Percentiles rank a stretch among this genome's conserved stretches.
Conservation (phyloP, 2,113 vertebrate genomes). For the Chaetodon auriga region DNA sequence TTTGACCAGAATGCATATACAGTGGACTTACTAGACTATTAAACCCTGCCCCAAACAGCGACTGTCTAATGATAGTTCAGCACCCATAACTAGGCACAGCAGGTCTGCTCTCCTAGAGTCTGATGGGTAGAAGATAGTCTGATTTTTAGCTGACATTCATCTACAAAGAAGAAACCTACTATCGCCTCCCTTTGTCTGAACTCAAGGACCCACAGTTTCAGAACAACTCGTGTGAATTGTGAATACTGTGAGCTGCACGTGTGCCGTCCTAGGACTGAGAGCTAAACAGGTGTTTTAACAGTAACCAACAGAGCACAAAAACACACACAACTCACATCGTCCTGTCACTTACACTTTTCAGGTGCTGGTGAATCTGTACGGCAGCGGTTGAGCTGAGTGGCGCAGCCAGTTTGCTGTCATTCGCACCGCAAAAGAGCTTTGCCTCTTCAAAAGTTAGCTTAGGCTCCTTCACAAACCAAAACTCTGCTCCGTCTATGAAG, state of each 20-base stretch:
- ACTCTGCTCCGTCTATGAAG: slow-evolving; percentile 91
- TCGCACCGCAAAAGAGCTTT: slow-evolving; percentile 85
- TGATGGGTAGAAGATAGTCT: not conserved
- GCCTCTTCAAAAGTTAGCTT: slow-evolving; percentile 89
- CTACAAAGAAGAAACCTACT: not conserved
- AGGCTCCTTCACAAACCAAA: slow-evolving; percentile 91
- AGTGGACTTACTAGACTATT: not conserved
- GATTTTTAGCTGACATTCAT: not conserved
- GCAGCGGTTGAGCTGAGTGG: slow-evolving; percentile 77
- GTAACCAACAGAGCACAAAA: not conserved
- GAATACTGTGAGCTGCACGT: not conserved
- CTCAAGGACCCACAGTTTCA: too few relatives aligned
- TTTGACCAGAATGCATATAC: not conserved
- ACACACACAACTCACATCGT: not conserved
- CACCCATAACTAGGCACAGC: too few relatives aligned
- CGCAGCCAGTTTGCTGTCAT: slow-evolving; percentile 88
- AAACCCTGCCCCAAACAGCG: too few relatives aligned
- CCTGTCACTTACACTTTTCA: slow-evolving; percentile 59
- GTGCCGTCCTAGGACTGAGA: too few relatives aligned
- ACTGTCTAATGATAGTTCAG: too few relatives aligned
- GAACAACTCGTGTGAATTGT: not conserved
- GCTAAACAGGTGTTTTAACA: not conserved
- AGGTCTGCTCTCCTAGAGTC: not conserved
- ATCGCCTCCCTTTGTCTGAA: not conserved
- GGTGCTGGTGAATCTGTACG: slow-evolving; percentile 61